Evolutionary conservation across 2,888 invertebrate genomes (phyloP), one percentile per base, ranked within the genome.

Genomic region (Unio pictorum): DNA sequence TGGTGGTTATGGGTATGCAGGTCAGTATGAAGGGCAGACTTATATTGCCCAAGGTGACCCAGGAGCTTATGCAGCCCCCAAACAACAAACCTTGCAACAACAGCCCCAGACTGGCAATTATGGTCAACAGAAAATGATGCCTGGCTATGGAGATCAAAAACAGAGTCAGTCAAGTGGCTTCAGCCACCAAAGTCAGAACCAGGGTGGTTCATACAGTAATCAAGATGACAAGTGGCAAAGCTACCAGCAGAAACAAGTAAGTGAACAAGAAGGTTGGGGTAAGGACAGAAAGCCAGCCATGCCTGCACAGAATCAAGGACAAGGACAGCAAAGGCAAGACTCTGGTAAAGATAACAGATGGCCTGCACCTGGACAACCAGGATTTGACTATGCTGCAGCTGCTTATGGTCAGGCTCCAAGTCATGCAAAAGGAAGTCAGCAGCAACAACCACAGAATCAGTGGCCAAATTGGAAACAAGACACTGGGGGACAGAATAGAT

Each of bases 101-200:
- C 26, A 17, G 45, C 11, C 45, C 45, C 45, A 45, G 11, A 61
- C 58, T 68, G 66, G 67, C 18, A 61, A 60, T 23, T 69, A 64
- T 54, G 59, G 26, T 28, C 55, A 57, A 55, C 66, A 67, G 34
- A 69, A 64, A 55, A 70, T 60, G 30, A 66, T 61, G 26, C 54
- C 66, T 57, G 61, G 54, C 34, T 28, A 60, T 61, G 67, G 67
- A 55, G 65, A 68, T 45, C 67, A 59, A 56, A 73, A 72, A 64
- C 69, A 66, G 28, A 69, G 64, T 67, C 63, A 62, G 55, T 67
- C 60, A 59, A 70, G 66, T 57, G 68, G 68, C 57, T 76, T 73
- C 66, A 69, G 68, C 66, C 73, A 69, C 45, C 72, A 75, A 63
- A 71, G 75, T 60, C 74, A 70, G 56, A 60, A 23, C 59, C 61